Percentiles rank a stretch among this genome's conserved stretches.
Conservation (phyloP, 2,888 invertebrate species). For the Torymus auratus region DNA sequence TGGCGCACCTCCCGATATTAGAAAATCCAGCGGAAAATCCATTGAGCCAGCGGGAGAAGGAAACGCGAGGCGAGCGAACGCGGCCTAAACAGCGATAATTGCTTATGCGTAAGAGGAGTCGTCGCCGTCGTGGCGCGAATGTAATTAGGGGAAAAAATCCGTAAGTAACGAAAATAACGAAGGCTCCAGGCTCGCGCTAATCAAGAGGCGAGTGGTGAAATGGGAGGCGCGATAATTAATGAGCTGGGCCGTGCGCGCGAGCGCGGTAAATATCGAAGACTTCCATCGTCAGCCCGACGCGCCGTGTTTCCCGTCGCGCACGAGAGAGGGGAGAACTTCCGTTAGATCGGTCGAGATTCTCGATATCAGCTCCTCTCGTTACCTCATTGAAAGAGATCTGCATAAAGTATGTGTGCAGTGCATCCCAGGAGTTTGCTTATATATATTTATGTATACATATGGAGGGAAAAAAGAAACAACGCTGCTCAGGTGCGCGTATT, state of each 20-base stretch:
- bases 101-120: constrained; percentile 43
- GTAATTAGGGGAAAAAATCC: constrained; percentile 57
- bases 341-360: constrained; percentile 42
- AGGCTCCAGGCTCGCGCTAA: constrained; percentile 57
- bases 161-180: constrained; percentile 59
- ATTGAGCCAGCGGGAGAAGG: background rate
- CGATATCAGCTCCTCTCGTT: constrained; percentile 50
- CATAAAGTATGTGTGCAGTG: constrained; percentile 15
- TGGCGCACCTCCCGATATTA: background rate
- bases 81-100: constrained; percentile 42
- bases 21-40: background rate
- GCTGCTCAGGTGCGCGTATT: background rate
- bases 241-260: constrained; percentile 58
- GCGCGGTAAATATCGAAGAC: constrained; percentile 72
- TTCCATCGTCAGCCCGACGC: constrained; percentile 62
- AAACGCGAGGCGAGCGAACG: background rate
- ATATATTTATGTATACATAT: background rate
- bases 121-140: constrained; percentile 46
- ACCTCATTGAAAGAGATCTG: constrained; percentile 31
- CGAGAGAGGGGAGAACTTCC: constrained; percentile 56
- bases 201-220: constrained; percentile 61
- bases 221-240: constrained; percentile 71
- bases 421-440: constrained; percentile 15
- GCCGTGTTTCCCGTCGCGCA: constrained; percentile 67
- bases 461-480: constrained; percentile 26